Percentiles rank a stretch among this genome's conserved stretches.
phyloP scores from a whole-genome alignment of 1,140 invertebrate species.

The Drosophila tristis region DNA sequence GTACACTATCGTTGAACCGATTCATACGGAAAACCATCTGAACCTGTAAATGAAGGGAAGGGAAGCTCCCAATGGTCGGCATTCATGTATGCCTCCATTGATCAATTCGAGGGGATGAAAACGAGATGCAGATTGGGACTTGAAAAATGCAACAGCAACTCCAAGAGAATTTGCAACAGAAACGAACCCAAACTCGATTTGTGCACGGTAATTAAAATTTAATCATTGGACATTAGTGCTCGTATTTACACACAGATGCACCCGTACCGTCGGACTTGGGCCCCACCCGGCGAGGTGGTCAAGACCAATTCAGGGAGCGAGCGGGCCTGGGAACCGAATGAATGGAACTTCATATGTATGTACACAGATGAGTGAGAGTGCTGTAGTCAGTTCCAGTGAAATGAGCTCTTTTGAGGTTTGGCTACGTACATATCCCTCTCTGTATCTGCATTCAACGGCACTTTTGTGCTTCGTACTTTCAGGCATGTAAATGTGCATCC shows the following conservation, averaged over 20 bases:
- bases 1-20: conserved; percentile 1
- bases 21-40: conserved; percentile 21
- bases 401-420: conserved; percentile 33
- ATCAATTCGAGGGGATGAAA: conserved; percentile 65
- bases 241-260: conserved; percentile 30
- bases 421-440: conserved; percentile 1
- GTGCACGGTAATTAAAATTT: conserved; percentile 80
- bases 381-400: conserved; percentile 3
- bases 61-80: conserved; percentile 38
- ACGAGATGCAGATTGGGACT: conserved; percentile 54
- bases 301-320: conserved; percentile 1
- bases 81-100: conserved; percentile 30
- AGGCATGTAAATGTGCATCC: conserved; percentile 45
- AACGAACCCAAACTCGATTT: conserved; percentile 70
- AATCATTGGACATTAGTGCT: conserved; percentile 80
- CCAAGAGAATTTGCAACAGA: conserved; percentile 29
- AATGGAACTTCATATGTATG: background rate
- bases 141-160: conserved; percentile 51
- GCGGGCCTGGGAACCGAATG: conserved; percentile 3
- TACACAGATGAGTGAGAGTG: background rate
- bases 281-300: conserved; percentile 12
- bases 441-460: conserved; percentile 20
- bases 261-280: background rate
- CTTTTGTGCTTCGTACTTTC: conserved; percentile 49
- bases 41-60: conserved; percentile 78